Percentiles rank a stretch among this genome's conserved stretches.
Evolutionary conservation across 1,140 invertebrate species (phyloP).

Genomic region (Megalonaias nervosa): DNA sequence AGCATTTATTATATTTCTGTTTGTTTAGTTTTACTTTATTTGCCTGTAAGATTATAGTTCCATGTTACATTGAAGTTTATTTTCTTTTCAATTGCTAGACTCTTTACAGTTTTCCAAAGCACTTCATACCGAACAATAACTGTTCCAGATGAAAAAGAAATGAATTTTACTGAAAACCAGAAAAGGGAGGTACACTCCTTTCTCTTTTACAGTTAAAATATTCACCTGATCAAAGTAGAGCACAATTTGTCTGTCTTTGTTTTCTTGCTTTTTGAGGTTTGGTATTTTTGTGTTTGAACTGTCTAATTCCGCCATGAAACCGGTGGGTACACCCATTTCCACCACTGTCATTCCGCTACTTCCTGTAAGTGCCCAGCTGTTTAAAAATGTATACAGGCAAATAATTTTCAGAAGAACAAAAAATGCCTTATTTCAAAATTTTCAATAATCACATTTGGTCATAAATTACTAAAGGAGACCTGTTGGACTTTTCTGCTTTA

Average conservation of each 20-base stretch:
- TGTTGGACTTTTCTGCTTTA: no score
- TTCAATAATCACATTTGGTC: no score
- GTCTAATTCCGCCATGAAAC: constrained; percentile 49
- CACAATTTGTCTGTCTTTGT: constrained; percentile 18
- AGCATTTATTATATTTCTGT: background rate
- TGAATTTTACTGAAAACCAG: background rate
- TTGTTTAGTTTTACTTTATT: background rate
- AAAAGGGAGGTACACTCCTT: no score
- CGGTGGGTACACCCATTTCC: constrained; percentile 59
- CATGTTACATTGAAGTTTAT: background rate
- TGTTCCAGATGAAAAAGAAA: background rate
- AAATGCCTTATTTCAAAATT: no score
- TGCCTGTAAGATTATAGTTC: no score
- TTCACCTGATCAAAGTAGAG: constrained; percentile 39
- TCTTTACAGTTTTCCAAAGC: background rate
- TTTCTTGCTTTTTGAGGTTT: constrained; percentile 27
- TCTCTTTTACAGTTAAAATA: background rate
- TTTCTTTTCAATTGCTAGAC: background rate
- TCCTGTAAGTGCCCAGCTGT: constrained; percentile 45
- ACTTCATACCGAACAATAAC: background rate
- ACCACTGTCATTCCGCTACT: constrained; percentile 52
- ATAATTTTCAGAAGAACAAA: no score
- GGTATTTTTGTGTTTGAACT: constrained; percentile 21
- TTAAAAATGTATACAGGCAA: background rate
- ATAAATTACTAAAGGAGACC: no score